Evolutionary conservation across 2,888 invertebrate genomes (phyloP), one percentile per base, ranked within the genome.

Genomic region (Agrochola lychnidis): DNA sequence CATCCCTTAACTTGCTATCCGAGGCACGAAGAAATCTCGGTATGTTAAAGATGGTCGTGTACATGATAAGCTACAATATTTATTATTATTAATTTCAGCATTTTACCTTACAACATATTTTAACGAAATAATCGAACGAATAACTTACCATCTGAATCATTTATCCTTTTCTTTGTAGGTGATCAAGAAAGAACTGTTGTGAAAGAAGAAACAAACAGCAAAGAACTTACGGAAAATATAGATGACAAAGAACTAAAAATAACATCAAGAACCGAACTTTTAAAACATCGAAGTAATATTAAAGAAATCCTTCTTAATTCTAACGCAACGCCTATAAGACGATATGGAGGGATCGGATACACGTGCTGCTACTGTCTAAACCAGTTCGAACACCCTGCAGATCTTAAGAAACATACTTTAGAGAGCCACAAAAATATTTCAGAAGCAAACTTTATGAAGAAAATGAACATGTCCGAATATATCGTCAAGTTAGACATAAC

Each of bases 271-370:
- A 79, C 86, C 0, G 91, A 93, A 69, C 45, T 92, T 9, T 73
- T 86, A n/a, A 93, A 93, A 84, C 93, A 93, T 82, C 84, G 91
- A 12, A 82, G 74, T 16, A 93, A 92, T 74, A 89, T 92, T 22
- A 89, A 87, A 78, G 88, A 89, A 67, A 86, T 94, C 25, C 83
- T 94, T 2, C 76, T 87, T 4, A 86, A 86, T 71, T 89, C 94
- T 0, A 94, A 94, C 67, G 94, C 94, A 0, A 94, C 94, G 0
- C 93, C 94, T 0, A 93, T 93, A 25, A 83, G 91, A 61, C 84
- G 88, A 6, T 88, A 88, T 19, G 90, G 84, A 16, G 92, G 92
- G 1, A 89, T 90, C 1, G 94, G 93, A 0, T 94, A 92, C 62
- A 88, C 88, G 0, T 94, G 94, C 63, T 89, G 89, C 66, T 94